A percentile compares a stretch with the other conserved stretches of the same genome.
Evolutionary conservation across 1,140 invertebrate genomes (phyloP).

Genomic region (Dufourea novaeangliae): DNA sequence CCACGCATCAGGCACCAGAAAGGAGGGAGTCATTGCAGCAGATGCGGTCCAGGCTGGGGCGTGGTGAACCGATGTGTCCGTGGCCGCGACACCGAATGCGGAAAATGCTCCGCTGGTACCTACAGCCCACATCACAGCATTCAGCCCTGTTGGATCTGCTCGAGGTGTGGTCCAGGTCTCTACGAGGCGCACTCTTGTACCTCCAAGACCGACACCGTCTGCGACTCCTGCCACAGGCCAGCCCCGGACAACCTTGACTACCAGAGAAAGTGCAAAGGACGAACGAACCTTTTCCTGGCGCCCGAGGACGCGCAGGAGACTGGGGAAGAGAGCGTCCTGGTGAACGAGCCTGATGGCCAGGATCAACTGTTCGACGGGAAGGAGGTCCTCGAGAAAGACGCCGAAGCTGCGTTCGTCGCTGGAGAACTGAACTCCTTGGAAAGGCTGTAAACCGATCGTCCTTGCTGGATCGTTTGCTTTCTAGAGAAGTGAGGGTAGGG

Average conservation of each 20-base stretch:
- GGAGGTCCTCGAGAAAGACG: slow-evolving; percentile 72
- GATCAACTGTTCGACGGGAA: slow-evolving; percentile 60
- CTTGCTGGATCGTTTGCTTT: background rate
- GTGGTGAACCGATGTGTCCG: slow-evolving; percentile 75
- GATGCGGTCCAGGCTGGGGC: slow-evolving; percentile 80
- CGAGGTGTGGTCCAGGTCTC: slow-evolving; percentile 80
- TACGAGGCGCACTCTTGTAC: slow-evolving; percentile 81
- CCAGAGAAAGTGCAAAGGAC: slow-evolving; percentile 71
- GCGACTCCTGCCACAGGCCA: slow-evolving; percentile 80
- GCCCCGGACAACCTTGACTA: slow-evolving; percentile 75
- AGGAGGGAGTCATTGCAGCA: slow-evolving; percentile 74
- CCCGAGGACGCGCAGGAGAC: slow-evolving; percentile 78
- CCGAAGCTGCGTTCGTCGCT: slow-evolving; percentile 51
- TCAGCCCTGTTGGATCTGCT: slow-evolving; percentile 81
- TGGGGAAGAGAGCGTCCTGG: slow-evolving; percentile 76
- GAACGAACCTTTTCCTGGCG: slow-evolving; percentile 74
- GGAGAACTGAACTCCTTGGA: slow-evolving; percentile 7
- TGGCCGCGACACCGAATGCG: slow-evolving; percentile 78
- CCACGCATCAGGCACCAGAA: slow-evolving; percentile 78
- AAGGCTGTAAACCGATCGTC: background rate
- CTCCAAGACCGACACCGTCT: slow-evolving; percentile 78
- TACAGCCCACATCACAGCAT: slow-evolving; percentile 80
- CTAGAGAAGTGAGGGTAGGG: too few species aligned
- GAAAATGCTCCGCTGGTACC: slow-evolving; percentile 74
- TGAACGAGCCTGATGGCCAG: slow-evolving; percentile 71